Percentiles rank a stretch among this genome's conserved stretches.
These are phyloP conservation scores for Aplysia californica DNA, from an alignment of 1,140 invertebrate species.

Conservation along the genomic window DNA sequence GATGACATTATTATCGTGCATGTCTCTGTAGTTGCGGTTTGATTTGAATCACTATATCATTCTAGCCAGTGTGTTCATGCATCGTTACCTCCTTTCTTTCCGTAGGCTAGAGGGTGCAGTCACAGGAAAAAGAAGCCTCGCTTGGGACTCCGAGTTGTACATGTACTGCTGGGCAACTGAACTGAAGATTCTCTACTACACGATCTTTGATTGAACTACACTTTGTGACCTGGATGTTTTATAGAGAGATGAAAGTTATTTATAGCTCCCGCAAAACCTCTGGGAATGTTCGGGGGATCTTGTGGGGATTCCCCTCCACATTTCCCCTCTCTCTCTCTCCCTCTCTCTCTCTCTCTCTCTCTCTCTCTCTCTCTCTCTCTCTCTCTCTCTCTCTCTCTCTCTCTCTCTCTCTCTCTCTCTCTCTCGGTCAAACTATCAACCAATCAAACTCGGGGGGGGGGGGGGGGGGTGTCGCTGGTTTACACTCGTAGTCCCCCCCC, in stretches of 20 bases:
- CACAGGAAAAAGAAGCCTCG: neutral
- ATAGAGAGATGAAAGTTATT: no score
- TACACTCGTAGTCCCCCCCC: no score
- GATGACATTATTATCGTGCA: no score
- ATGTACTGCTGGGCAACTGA: neutral
- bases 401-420: neutral
- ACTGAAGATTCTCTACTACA: neutral
- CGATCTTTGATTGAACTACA: neutral
- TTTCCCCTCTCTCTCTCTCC: neutral
- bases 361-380: neutral
- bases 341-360: neutral
- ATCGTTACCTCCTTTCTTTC: no score
- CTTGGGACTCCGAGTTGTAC: neutral
- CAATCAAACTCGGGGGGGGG: no score
- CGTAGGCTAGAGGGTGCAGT: no score
- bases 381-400: neutral
- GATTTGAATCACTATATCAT: no score
- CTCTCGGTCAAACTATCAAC: no score
- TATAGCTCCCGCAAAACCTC: no score
- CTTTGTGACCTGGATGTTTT: neutral
- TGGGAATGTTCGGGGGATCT: neutral
- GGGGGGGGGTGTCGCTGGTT: no score
- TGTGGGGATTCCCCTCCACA: neutral
- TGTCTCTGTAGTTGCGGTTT: no score
- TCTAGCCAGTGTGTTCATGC: no score